Percentiles rank a stretch among this genome's conserved stretches.
phyloP scores from a whole-genome alignment of 2,888 invertebrate genomes.

The Mesoligia furuncula region DNA sequence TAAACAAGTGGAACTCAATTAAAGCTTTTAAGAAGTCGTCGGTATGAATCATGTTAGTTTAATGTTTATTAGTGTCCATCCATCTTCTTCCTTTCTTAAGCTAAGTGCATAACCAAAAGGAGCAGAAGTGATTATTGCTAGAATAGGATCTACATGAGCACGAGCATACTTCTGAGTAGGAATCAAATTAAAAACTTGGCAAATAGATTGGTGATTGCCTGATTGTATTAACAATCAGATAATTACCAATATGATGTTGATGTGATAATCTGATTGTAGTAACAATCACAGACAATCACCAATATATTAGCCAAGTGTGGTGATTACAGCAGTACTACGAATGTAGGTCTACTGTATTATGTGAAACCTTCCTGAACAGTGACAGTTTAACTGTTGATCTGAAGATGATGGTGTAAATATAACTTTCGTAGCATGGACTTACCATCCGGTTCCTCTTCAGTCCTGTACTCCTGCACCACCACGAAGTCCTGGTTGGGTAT shows the following conservation, averaged over 20 bases:
- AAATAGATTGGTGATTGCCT: neutral
- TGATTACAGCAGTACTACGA: neutral
- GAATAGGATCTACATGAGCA: neutral
- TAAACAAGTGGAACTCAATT: slow-evolving; percentile 16
- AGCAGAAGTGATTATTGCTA: neutral
- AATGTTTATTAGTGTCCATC: neutral
- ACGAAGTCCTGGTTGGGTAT: slow-evolving; percentile 93
- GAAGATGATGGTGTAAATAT: neutral
- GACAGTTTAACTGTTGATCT: neutral
- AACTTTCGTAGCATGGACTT: slow-evolving; percentile 49
- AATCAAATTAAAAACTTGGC: neutral
- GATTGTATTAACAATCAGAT: no score
- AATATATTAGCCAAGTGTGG: neutral
- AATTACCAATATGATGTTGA: neutral
- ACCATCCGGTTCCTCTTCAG: slow-evolving; percentile 94
- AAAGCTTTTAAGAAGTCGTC: slow-evolving; percentile 14
- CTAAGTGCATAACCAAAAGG: neutral
- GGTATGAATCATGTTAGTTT: neutral
- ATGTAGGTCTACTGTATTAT: neutral
- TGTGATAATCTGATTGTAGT: neutral
- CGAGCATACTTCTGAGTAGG: neutral
- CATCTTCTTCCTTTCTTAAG: neutral
- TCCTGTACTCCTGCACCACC: slow-evolving; percentile 94
- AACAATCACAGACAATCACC: neutral
- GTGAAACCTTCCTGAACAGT: neutral